Base-by-base conservation (phyloP, 1,140 invertebrate genomes). In the Bicyclus anynana region DNA sequence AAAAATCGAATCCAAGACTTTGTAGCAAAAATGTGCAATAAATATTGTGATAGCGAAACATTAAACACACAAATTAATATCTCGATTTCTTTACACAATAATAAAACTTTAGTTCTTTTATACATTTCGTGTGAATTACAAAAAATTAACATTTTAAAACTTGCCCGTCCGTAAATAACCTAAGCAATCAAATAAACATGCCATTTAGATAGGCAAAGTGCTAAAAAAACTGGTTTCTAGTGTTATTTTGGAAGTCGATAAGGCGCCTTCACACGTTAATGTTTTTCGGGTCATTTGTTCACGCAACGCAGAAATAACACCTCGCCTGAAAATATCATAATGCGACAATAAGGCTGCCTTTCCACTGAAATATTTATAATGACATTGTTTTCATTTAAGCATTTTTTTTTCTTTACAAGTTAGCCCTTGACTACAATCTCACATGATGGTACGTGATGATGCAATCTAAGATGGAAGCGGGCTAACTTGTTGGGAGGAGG, bases 261-360 rank as follows among this genome's bases (percentile, higher is more conserved):
- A 44, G 42, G 42, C 7, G 3, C 7, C 2, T 44, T 42, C 2
- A 44, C 18, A 44, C 42, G n/a, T 44, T 44, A 44, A 44, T 44
- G 42, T 53, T 53, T 29, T 18, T 55, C 2, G 16, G 49, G 16
- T 35, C 38, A 23, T 52, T 27, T 18, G 49, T 59, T 59, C 56
- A 59, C 56, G 56, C 42, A 18, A 59, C 26, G 16, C 17, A 20
- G 44, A 53, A 16, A 59, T 53, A 52, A 52, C 56, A 53, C 40
- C 29, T 52, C 10, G 10, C 7, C n/a, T 9, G 21, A 26, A 59
- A 51, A 35, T 59, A 52, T 52, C 53, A 47, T 52, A 47, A 47
- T 23, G 49, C 48, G 38, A 50, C n/a, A 13, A 10, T 29, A 20
- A 20, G 40, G 16, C 26, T n/a, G 18, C 12, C 17, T 40, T 40